Evolutionary conservation across 2,113 vertebrate genomes (phyloP).

Genomic region (Panthera uncia): DNA sequence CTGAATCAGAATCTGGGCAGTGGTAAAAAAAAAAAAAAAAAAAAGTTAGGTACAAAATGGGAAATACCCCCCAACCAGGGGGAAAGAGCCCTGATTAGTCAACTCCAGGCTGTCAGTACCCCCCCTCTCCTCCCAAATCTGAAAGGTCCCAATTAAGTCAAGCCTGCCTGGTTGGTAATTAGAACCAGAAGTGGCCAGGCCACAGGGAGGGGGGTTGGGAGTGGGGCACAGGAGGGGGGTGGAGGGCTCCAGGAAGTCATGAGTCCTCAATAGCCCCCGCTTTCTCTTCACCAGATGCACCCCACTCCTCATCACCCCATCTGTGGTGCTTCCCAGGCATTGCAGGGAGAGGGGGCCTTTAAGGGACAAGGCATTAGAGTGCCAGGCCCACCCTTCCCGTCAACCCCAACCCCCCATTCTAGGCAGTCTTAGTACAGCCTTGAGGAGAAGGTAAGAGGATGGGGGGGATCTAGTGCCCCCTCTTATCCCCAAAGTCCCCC

Average conservation of each 20-base stretch:
- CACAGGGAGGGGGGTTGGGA: slow-evolving; percentile 70
- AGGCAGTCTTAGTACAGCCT: slow-evolving; percentile 51
- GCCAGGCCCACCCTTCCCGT: not conserved
- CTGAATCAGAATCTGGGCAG: not conserved
- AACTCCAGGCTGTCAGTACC: slow-evolving; percentile 52
- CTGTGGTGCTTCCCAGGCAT: slow-evolving; percentile 5
- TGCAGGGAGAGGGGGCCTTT: not conserved
- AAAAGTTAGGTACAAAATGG: slow-evolving; percentile 33
- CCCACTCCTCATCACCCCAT: slow-evolving; percentile 68
- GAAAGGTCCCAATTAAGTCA: slow-evolving; percentile 83
- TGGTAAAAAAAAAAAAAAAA: not conserved
- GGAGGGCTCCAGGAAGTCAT: slow-evolving; percentile 70
- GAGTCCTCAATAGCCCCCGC: slow-evolving; percentile 57
- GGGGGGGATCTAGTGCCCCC: slow-evolving; percentile 66
- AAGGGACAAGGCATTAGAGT: not conserved
- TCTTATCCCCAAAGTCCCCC: slow-evolving; percentile 73
- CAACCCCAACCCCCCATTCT: slow-evolving; percentile 19
- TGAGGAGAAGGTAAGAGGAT: slow-evolving; percentile 51
- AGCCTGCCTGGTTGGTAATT: slow-evolving; percentile 81
- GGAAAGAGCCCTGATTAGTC: slow-evolving; percentile 54
- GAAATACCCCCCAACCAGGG: slow-evolving; percentile 24
- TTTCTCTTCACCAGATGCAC: slow-evolving; percentile 73
- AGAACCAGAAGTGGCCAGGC: slow-evolving; percentile 83
- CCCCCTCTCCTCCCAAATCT: slow-evolving; percentile 65
- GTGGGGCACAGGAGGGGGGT: slow-evolving; percentile 69